Evolutionary conservation across 2,113 vertebrate genomes (phyloP).

Genomic region (Catagonus wagneri): DNA sequence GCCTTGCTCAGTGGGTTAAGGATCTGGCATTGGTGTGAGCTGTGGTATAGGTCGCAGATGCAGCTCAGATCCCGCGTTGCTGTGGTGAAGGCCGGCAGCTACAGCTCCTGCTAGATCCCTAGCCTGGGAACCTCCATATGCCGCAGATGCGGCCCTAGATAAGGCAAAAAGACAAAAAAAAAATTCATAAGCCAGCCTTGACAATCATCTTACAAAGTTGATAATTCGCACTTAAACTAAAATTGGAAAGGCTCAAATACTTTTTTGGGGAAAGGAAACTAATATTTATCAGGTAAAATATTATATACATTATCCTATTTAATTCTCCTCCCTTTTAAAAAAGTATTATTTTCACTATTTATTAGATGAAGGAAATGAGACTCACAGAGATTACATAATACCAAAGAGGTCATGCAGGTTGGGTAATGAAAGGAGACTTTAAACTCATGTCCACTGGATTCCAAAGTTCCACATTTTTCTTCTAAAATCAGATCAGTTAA

Average conservation of each 20-base stretch:
- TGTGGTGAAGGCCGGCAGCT: no score
- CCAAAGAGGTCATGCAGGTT: not conserved
- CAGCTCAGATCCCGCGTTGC: no score
- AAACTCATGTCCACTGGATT: not conserved
- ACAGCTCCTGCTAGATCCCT: no score
- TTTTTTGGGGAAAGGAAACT: slow-evolving; percentile 27
- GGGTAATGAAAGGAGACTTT: not conserved
- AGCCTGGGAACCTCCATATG: no score
- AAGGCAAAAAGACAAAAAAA: no score
- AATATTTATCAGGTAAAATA: not conserved
- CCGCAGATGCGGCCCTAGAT: no score
- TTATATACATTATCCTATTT: not conserved
- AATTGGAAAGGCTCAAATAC: not conserved
- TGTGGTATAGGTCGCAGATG: no score
- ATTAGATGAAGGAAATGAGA: not conserved
- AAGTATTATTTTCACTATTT: not conserved
- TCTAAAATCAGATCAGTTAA: not conserved
- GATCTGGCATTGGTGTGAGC: no score
- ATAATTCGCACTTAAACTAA: not conserved
- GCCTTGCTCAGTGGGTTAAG: no score
- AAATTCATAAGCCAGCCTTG: not conserved
- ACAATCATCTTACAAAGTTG: not conserved
- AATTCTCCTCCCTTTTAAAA: not conserved
- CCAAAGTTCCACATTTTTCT: not conserved
- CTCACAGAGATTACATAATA: not conserved